Evolutionary conservation across 2,797 vertebrate species (phyloP), one percentile per base, ranked within the genome.

Genomic region (Enteromius afrohamiltoni): DNA sequence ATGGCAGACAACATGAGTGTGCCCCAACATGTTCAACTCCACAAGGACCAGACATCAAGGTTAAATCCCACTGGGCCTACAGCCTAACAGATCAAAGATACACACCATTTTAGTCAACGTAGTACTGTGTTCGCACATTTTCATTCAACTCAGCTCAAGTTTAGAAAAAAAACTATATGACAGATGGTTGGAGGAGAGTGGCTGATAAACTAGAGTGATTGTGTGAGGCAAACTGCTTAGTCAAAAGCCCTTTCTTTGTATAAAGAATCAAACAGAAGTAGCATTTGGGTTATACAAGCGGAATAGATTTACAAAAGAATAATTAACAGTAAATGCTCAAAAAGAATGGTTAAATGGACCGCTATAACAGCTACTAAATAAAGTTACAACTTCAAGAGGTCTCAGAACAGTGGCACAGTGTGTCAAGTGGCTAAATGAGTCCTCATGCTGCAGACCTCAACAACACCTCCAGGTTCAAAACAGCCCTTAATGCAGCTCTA

Each of bases 11-110:
- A 78, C 60, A 80, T 68, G 88, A 79, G 86, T 88, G 87, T 45
- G 53, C 74, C 84, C 85, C 49, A 77, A 71, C 88, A 83, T 85
- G 90, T 65, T 78, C 84, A 85, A 87, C 86, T 76, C 89, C 80
- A 85, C 86, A 86, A 85, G 90, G 85, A 88, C 89, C 90, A 83
- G 89, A 89, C 88, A 89, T 71, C 23, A 55, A 45, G 81, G 79
- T 29, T 60, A 69, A 82, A 85, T 77, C 88, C 89, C 88, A 89
- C 80, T 31, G 86, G 86, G 88, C 77, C 82, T 86, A 88, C 62
- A 49, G 67, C 88, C 89, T 87, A 90, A 91, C 85, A 76, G 85
- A 89, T 90, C 86, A 90, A 93, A 91, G 90, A 88, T 89, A 87
- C 79, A 90, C 65, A 82, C 82, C 78, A 85, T 88, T 74, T 80